These are phyloP conservation scores for Andrena minutula DNA, from an alignment of 2,888 invertebrate genomes.

Conservation along the genomic window DNA sequence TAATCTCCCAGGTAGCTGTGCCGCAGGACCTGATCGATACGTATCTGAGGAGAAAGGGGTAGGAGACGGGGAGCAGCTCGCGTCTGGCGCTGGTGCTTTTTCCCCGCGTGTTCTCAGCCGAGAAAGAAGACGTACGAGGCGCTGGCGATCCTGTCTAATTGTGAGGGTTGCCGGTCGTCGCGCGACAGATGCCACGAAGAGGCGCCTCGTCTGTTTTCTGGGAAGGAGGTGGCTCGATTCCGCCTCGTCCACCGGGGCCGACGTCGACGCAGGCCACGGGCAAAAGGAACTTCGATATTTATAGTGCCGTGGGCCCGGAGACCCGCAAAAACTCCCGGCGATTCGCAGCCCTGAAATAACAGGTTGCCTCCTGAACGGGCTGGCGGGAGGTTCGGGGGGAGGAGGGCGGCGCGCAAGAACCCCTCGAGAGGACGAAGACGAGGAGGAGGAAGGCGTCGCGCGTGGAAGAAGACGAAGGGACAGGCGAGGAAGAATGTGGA, in stretches of 20 bases:
- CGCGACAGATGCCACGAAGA: slow-evolving; percentile 76
- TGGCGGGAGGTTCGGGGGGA: slow-evolving; percentile 47
- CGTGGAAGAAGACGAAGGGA: slow-evolving; percentile 41
- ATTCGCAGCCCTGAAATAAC: slow-evolving; percentile 84
- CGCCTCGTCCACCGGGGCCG: slow-evolving; percentile 14
- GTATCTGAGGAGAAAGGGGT: not conserved
- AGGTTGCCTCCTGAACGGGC: slow-evolving; percentile 77
- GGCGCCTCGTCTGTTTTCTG: slow-evolving; percentile 73
- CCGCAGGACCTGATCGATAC: too few species aligned
- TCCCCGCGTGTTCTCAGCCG: slow-evolving; percentile 22
- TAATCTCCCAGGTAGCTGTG: slow-evolving; percentile 23
- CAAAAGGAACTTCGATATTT: slow-evolving; percentile 75
- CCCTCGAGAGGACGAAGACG: slow-evolving; percentile 58
- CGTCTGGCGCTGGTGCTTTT: not conserved
- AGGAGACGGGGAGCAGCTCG: not conserved
- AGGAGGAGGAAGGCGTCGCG: slow-evolving; percentile 21
- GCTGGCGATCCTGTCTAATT: slow-evolving; percentile 75
- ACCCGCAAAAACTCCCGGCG: slow-evolving; percentile 78
- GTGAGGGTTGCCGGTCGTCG: slow-evolving; percentile 64
- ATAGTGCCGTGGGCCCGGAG: slow-evolving; percentile 77
- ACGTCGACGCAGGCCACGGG: slow-evolving; percentile 44
- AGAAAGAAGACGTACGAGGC: slow-evolving; percentile 59
- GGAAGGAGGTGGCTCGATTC: slow-evolving; percentile 53
- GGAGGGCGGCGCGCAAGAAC: slow-evolving; percentile 65
- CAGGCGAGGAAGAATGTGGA: slow-evolving; percentile 33